These are phyloP conservation scores for Prinia subflava DNA, from an alignment of 2,113 vertebrate species.

Conservation along the genomic window DNA sequence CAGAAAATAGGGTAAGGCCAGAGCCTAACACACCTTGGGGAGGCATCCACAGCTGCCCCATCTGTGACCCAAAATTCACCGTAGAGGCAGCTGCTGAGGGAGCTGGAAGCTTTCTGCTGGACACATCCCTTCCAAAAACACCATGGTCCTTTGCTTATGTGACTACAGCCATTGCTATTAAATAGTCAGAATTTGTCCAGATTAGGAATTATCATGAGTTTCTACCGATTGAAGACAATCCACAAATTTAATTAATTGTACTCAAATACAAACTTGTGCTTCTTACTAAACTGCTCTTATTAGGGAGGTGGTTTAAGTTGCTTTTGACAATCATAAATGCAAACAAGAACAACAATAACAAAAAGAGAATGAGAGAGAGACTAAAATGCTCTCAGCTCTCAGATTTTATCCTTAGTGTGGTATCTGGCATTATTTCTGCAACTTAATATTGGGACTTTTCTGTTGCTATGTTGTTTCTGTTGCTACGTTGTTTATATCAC, in stretches of 20 bases:
- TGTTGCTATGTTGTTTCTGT: neutral
- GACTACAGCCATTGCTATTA: neutral
- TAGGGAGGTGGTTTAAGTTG: neutral
- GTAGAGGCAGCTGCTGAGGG: neutral
- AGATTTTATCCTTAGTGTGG: neutral
- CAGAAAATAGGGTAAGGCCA: neutral
- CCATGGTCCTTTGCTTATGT: neutral
- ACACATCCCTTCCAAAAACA: accelerated
- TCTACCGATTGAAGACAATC: neutral
- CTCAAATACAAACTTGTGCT: neutral
- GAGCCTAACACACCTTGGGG: neutral
- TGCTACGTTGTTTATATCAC: neutral
- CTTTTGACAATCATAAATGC: neutral
- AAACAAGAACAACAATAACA: neutral
- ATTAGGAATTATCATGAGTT: neutral
- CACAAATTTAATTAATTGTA: neutral
- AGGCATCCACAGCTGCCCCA: neutral
- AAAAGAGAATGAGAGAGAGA: neutral
- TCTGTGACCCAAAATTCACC: neutral
- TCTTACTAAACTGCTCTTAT: neutral
- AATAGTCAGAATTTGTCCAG: neutral
- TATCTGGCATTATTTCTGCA: neutral
- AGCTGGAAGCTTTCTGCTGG: neutral
- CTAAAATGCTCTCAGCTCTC: neutral
- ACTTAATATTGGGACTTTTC: neutral